These are phyloP conservation scores for Hypotaenidia okinawae DNA, from an alignment of 2,797 vertebrate species.

Conservation along the genomic window DNA sequence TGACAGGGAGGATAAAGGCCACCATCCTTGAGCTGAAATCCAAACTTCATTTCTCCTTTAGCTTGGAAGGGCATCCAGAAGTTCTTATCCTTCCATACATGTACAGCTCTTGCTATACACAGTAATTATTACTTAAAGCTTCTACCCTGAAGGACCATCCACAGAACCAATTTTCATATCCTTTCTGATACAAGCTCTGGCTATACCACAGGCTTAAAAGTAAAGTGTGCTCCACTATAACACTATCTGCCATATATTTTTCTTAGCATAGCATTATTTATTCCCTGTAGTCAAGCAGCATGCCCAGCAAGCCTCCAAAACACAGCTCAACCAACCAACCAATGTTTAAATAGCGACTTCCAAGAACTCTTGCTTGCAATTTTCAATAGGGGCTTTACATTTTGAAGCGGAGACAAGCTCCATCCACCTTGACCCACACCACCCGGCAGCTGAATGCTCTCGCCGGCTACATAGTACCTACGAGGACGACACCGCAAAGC, in stretches of 20 bases:
- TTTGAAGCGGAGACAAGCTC: neutral
- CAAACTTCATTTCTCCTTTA: neutral
- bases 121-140: neutral
- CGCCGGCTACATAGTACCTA: rapidly evolving
- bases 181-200: neutral
- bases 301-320: neutral
- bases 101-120: neutral
- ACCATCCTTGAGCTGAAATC: neutral
- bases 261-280: neutral
- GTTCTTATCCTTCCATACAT: neutral
- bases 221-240: rapidly evolving
- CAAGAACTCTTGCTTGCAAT: neutral
- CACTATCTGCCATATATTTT: rapidly evolving
- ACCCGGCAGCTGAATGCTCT: rapidly evolving
- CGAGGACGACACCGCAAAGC: neutral
- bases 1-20: neutral
- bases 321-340: neutral
- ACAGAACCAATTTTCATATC: rapidly evolving
- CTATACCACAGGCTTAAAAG: neutral
- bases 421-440: neutral
- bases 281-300: neutral
- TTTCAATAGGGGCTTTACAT: neutral
- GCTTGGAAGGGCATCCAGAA: neutral
- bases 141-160: neutral
- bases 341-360: neutral